Evolutionary conservation across 2,113 vertebrate genomes (phyloP).

Genomic region (Salminus brasiliensis): DNA sequence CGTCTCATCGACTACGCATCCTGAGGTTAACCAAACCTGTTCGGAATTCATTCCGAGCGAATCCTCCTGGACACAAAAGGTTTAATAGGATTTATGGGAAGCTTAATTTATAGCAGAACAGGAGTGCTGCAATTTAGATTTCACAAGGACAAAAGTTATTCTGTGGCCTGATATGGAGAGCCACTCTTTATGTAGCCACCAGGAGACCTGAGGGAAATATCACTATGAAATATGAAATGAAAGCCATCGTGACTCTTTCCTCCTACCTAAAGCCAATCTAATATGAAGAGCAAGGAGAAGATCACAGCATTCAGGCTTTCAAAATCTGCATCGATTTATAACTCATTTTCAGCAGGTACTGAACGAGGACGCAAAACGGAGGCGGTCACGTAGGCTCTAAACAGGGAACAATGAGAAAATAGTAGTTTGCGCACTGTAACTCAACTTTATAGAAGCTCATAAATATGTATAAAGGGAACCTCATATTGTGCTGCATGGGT

Average conservation of each 20-base stretch:
- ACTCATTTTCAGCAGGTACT: not conserved
- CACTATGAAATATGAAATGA: constrained; percentile 36
- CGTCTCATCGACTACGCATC: not conserved
- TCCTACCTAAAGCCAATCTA: constrained; percentile 46
- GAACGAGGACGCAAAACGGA: not conserved
- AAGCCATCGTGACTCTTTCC: constrained; percentile 20
- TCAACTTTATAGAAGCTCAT: not conserved
- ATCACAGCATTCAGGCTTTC: constrained; percentile 13
- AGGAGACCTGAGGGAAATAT: constrained; percentile 41
- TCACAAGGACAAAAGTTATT: constrained; percentile 25
- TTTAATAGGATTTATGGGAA: constrained; percentile 40
- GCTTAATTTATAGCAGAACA: constrained; percentile 38
- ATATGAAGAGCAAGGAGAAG: constrained; percentile 28
- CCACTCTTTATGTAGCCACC: constrained; percentile 24
- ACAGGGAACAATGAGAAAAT: not conserved
- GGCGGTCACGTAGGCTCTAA: not conserved
- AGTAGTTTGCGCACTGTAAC: not conserved
- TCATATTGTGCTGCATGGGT: not conserved
- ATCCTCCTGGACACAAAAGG: not conserved
- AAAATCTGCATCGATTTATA: not conserved
- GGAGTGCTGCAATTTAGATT: constrained; percentile 25
- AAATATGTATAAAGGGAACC: constrained; percentile 10
- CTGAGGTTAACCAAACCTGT: constrained; percentile 30
- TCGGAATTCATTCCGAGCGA: constrained; percentile 25
- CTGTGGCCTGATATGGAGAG: constrained; percentile 28